These are phyloP conservation scores for Euglossa dilemma DNA, from an alignment of 1,140 invertebrate species.

Conservation along the genomic window DNA sequence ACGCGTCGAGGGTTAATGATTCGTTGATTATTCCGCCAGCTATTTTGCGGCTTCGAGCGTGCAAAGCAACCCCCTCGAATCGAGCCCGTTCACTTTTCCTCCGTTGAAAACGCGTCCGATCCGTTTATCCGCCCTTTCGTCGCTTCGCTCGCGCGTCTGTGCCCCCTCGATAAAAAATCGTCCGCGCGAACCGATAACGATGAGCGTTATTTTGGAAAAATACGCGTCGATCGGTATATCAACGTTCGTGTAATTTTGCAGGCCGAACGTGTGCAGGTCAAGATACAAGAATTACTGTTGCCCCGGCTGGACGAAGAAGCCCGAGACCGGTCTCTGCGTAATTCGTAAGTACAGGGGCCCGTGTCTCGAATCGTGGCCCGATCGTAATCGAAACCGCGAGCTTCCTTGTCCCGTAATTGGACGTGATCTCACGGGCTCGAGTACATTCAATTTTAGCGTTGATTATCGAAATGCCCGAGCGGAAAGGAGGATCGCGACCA, in stretches of 20 bases:
- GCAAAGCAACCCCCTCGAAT: background rate
- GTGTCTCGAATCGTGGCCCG: background rate
- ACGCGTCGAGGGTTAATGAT: background rate
- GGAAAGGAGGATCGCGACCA: constrained; percentile 40
- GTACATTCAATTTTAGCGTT: constrained; percentile 33
- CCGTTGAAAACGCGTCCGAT: too few species aligned
- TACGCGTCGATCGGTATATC: too few species aligned
- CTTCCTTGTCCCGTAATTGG: constrained; percentile 5
- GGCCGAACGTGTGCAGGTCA: constrained; percentile 90
- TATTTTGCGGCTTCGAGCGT: background rate
- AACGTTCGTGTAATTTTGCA: constrained; percentile 79
- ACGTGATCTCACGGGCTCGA: constrained; percentile 41
- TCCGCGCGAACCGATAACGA: too few species aligned
- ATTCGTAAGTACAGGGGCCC: constrained; percentile 87
- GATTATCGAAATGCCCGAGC: background rate
- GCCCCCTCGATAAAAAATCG: too few species aligned
- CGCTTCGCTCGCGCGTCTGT: too few species aligned
- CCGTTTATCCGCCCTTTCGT: background rate
- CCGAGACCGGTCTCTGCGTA: constrained; percentile 88
- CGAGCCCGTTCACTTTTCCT: too few species aligned
- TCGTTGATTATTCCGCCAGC: background rate
- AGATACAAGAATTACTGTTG: constrained; percentile 89
- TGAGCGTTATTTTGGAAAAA: too few species aligned
- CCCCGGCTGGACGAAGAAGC: constrained; percentile 90
- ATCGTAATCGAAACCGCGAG: background rate